Evolutionary conservation across 1,140 invertebrate species (phyloP).

Genomic region (Acromyrmex heyeri): DNA sequence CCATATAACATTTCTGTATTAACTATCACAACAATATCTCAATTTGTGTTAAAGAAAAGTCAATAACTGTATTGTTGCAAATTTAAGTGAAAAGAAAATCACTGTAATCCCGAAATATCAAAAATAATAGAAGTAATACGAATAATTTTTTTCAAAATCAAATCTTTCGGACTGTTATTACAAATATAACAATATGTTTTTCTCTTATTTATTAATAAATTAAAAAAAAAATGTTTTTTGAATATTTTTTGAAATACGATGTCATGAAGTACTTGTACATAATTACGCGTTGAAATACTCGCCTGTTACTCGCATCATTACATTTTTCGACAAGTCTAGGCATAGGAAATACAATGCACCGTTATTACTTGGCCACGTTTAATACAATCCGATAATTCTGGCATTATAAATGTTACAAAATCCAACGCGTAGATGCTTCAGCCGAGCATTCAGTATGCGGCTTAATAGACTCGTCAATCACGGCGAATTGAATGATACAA

Average conservation of each 20-base stretch:
- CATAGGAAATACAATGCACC: slow-evolving; percentile 20
- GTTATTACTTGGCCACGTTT: slow-evolving; percentile 58
- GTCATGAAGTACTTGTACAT: not conserved
- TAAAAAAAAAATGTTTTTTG: not conserved
- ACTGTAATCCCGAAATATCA: not conserved
- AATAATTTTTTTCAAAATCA: not conserved
- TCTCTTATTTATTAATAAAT: slow-evolving; percentile 19
- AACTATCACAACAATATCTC: not conserved
- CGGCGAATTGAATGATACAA: slow-evolving; percentile 72
- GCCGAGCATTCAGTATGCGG: slow-evolving; percentile 67
- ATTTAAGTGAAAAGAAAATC: not conserved
- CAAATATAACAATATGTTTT: not conserved
- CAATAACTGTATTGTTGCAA: not conserved
- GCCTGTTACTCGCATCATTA: slow-evolving; percentile 6
- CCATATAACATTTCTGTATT: not conserved
- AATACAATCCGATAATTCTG: slow-evolving; percentile 63
- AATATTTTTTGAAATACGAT: slow-evolving; percentile 11
- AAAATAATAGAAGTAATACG: not conserved
- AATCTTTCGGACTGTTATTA: not conserved
- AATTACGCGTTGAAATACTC: slow-evolving; percentile 18
- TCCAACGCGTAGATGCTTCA: slow-evolving; percentile 68
- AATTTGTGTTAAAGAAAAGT: not conserved
- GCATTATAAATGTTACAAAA: slow-evolving; percentile 75
- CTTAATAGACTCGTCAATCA: slow-evolving; percentile 78
- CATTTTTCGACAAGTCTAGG: slow-evolving; percentile 43